Conservation (phyloP, 1,140 invertebrate species). For the Drosophila arizonae region DNA sequence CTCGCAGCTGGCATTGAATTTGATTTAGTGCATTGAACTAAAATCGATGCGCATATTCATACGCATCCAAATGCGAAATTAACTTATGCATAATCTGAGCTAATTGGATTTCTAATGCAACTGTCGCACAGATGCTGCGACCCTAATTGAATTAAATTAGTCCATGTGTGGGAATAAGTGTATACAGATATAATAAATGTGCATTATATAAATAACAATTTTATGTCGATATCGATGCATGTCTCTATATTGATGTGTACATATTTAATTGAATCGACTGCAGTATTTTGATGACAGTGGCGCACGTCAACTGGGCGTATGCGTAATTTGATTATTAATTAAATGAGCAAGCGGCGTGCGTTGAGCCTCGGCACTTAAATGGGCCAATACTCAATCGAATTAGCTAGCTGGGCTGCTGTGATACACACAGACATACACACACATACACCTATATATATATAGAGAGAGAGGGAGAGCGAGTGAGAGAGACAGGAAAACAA, state of each 20-base stretch:
- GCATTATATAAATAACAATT: not conserved
- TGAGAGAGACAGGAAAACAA: constrained; percentile 52
- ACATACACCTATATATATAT: not conserved
- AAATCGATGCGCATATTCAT: not conserved
- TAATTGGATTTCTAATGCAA: constrained; percentile 37
- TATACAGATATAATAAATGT: constrained; percentile 5
- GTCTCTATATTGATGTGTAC: not conserved
- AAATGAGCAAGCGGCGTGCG: constrained; percentile 50
- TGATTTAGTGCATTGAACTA: not conserved
- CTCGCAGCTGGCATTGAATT: too few relatives aligned
- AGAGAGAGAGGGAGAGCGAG: too few relatives aligned
- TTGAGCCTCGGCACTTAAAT: constrained; percentile 48
- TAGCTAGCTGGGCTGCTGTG: constrained; percentile 42
- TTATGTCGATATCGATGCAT: not conserved
- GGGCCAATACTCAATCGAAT: constrained; percentile 68
- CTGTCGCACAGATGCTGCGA: constrained; percentile 26
- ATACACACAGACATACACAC: not conserved
- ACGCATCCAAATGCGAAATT: constrained; percentile 11
- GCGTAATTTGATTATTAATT: constrained; percentile 80
- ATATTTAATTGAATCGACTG: constrained; percentile 19
- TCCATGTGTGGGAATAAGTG: not conserved
- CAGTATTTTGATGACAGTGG: constrained; percentile 15
- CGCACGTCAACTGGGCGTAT: constrained; percentile 63
- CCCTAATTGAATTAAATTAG: constrained; percentile 65
- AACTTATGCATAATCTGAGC: constrained; percentile 28